These are phyloP conservation scores for Campylorhamphus procurvoides DNA, from an alignment of 2,113 vertebrate genomes.

Conservation along the genomic window DNA sequence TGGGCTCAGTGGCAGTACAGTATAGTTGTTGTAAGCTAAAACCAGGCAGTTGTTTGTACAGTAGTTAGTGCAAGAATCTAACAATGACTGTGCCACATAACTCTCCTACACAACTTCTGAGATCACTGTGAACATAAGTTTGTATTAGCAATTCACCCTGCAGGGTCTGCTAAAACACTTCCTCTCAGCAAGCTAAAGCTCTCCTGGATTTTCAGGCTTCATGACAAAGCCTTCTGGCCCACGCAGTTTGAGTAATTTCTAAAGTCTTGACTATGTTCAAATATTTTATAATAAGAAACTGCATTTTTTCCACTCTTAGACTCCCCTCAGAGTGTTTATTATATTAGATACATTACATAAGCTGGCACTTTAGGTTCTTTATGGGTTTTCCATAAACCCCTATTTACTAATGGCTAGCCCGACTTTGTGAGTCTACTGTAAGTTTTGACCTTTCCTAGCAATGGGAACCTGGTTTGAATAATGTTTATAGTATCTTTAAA, in stretches of 20 bases:
- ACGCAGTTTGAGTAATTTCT: slow-evolving; percentile 16
- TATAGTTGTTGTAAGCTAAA: slow-evolving; percentile 23
- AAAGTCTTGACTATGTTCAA: slow-evolving; percentile 10
- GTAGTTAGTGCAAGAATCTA: slow-evolving; percentile 31
- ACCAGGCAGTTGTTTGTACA: slow-evolving; percentile 56
- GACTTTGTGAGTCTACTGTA: slow-evolving; percentile 28
- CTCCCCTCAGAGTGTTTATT: slow-evolving; percentile 41
- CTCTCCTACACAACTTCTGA: slow-evolving; percentile 30
- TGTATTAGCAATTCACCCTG: slow-evolving; percentile 34
- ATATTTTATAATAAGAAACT: slow-evolving; percentile 49
- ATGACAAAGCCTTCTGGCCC: neutral
- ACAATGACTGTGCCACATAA: slow-evolving; percentile 37
- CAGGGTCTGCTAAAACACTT: slow-evolving; percentile 19
- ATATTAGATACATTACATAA: slow-evolving; percentile 53
- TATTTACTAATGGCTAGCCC: slow-evolving; percentile 52
- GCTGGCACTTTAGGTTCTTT: slow-evolving; percentile 50
- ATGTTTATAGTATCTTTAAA: slow-evolving; percentile 36
- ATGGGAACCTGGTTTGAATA: slow-evolving; percentile 28
- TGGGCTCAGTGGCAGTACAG: slow-evolving; percentile 1
- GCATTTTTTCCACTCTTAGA: slow-evolving; percentile 40
- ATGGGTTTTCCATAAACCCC: slow-evolving; percentile 61
- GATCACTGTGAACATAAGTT: neutral
- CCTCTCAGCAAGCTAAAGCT: slow-evolving; percentile 12
- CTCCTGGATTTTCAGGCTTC: slow-evolving; percentile 42
- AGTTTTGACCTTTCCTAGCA: slow-evolving; percentile 33